Evolutionary conservation across 2,888 invertebrate species (phyloP), one percentile per base, ranked within the genome.

Genomic region (Lissocephala sabroskyi): DNA sequence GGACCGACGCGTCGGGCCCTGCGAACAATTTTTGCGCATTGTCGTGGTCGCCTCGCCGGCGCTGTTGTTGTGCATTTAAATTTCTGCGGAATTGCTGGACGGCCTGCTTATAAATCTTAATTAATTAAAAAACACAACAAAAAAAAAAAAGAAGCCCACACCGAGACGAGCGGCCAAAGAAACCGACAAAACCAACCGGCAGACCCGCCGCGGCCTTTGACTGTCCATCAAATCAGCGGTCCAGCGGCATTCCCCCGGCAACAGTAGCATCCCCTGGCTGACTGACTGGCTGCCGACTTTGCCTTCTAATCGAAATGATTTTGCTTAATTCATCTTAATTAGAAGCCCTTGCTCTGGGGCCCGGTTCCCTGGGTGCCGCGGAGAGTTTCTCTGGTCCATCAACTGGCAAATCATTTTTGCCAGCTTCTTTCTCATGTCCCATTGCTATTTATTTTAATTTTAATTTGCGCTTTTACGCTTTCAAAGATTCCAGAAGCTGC

Each of bases 261-360:
- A 5, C 7, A 3, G 7, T 7, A 23, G 7, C 35, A 14, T 35
- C 14, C 10, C 16, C 16, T 35, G n/a, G n/a, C 14, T 23, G 1
- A n/a, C n/a, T n/a, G n/a, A n/a, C n/a, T n/a, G 16, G 36, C 18
- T 16, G 36, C 36, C 18, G 41, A 42, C 41, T 35, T 35, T 57
- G 41, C n/a, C 50, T 50, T 63, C 73, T 78, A 73, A 73, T 78
- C 79, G 73, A 73, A 78, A 73, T 78, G 76, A 73, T 73, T 75
- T 78, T 66, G 59, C 68, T 71, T 67, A 79, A 75, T 75, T 78
- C 79, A 62, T 65, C 63, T 79, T 79, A 80, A 79, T 80, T 79
- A 78, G 70, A 80, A 63, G 63, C n/a, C n/a, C n/a, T n/a, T n/a
- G n/a, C n/a, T n/a, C n/a, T n/a, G n/a, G n/a, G n/a, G n/a, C n/a